A percentile compares a stretch with the other conserved stretches of the same genome.
phyloP scores from a whole-genome alignment of 2,113 vertebrate genomes.

The Sinocyclocheilus anshuiensis region DNA sequence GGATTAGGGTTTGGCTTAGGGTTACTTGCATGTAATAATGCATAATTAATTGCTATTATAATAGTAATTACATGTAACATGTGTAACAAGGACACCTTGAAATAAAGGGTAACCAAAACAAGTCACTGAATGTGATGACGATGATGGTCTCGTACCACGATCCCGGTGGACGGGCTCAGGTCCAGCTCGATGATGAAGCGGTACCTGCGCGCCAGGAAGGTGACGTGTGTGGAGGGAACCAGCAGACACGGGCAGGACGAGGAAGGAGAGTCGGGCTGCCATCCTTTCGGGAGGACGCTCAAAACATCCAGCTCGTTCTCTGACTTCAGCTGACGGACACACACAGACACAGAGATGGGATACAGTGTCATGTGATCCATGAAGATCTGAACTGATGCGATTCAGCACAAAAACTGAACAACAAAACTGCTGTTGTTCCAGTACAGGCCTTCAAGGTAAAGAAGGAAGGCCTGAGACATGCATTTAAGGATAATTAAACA shows the following conservation, averaged over 20 bases:
- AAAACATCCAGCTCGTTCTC: slow-evolving; percentile 89
- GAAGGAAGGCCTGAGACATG: neutral
- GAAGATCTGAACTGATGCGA: neutral
- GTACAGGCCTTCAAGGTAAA: neutral
- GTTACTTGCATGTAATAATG: too few species aligned
- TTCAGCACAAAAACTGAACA: neutral
- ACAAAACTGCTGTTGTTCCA: neutral
- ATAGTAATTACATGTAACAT: too few species aligned
- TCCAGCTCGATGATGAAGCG: slow-evolving; percentile 96
- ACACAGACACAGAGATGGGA: neutral
- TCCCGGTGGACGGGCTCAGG: slow-evolving; percentile 95
- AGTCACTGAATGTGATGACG: neutral
- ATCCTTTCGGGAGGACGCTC: slow-evolving; percentile 89
- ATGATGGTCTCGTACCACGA: slow-evolving; percentile 83
- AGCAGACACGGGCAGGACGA: slow-evolving; percentile 80
- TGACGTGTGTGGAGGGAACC: slow-evolving; percentile 88
- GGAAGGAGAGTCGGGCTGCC: slow-evolving; percentile 83
- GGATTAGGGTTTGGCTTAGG: too few species aligned
- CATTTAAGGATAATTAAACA: neutral
- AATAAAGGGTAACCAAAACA: neutral
- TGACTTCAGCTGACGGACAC: slow-evolving; percentile 77
- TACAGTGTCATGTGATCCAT: neutral
- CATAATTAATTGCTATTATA: too few species aligned
- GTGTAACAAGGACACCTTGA: too few species aligned
- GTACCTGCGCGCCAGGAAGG: slow-evolving; percentile 93